Evolutionary conservation across 2,888 invertebrate genomes (phyloP), one percentile per base, ranked within the genome.

Genomic region (Pimpla rufipes): DNA sequence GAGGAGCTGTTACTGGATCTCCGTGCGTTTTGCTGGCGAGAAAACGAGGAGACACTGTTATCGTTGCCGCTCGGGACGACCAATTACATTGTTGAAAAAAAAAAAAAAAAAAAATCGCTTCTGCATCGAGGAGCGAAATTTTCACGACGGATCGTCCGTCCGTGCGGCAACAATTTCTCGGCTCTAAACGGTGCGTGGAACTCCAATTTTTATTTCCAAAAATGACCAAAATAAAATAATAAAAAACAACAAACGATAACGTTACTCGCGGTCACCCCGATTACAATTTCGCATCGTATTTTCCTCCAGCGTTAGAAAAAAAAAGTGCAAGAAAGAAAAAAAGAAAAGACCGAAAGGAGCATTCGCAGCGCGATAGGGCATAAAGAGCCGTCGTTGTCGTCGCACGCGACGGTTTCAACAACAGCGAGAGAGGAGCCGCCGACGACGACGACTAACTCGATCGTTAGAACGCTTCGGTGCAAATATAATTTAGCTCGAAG

Each of bases 401-500:
- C 52, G 57, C 35, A 62, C n/a, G 7, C 68, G 42, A 42, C 45
- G 11, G n/a, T 52, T 75, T 70, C 75, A 62, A 55, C 70, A 73
- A 59, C 66, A 57, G 40, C n/a, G n/a, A n/a, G n/a, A 13, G 66
- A 8, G 6, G 52, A 67, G 57, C 76, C 67, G 42, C 76, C n/a
- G n/a, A n/a, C n/a, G n/a, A n/a, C n/a, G n/a, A n/a, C n/a, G 37
- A 67, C 45, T 45, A 74, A 78, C 77, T 68, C 77, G 74, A 74
- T 82, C 68, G 78, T 82, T 78, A 70, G 62, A 74, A 70, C 78
- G 78, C 82, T 78, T 74, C 78, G 64, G 68, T 82, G 68, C 62
- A 77, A 74, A 82, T 82, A 78, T 78, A 78, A 82, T 82, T 82
- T 68, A 82, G 73, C 77, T 73, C 68, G 23, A 64, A 70, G 78